phyloP scores from a whole-genome alignment of 2,888 invertebrate genomes.

The Athalia rosae region DNA sequence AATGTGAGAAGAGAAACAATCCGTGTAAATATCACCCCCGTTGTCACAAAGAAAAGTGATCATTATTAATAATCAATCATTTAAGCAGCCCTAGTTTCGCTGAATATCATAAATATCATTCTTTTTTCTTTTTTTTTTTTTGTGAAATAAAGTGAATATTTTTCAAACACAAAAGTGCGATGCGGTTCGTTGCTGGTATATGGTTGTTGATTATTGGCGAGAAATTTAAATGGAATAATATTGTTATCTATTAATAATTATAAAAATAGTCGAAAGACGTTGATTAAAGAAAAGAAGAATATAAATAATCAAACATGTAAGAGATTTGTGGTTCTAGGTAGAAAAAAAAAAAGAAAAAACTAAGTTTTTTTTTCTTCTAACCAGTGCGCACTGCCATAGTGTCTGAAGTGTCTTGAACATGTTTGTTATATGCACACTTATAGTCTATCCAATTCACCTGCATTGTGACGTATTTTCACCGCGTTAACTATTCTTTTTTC shows the following conservation, averaged over 20 bases:
- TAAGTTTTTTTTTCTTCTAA: conserved; percentile 35
- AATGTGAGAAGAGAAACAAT: neutral
- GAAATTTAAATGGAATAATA: conserved; percentile 45
- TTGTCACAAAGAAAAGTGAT: conserved; percentile 38
- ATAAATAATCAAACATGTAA: conserved; percentile 36
- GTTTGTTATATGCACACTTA: conserved; percentile 18
- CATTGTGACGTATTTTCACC: conserved; percentile 24
- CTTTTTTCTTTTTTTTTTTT: no score
- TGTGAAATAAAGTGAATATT: conserved; percentile 34
- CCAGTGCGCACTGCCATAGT: conserved; percentile 46
- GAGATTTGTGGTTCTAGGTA: conserved; percentile 38
- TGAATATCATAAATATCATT: neutral
- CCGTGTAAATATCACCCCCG: conserved; percentile 26
- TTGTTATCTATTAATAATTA: conserved; percentile 48
- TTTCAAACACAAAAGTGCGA: conserved; percentile 40
- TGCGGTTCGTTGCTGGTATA: conserved; percentile 47
- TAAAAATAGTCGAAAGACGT: conserved; percentile 46
- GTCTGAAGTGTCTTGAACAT: conserved; percentile 44
- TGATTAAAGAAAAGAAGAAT: conserved; percentile 38
- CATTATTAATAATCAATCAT: conserved; percentile 24
- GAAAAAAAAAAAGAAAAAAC: conserved; percentile 24
- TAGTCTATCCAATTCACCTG: conserved; percentile 37
- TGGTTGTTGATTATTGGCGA: conserved; percentile 48
- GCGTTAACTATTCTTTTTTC: conserved; percentile 11
- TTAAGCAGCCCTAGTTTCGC: conserved; percentile 27